These are phyloP conservation scores for Amphipyra tragopoginis DNA, from an alignment of 2,888 invertebrate genomes.

Conservation along the genomic window DNA sequence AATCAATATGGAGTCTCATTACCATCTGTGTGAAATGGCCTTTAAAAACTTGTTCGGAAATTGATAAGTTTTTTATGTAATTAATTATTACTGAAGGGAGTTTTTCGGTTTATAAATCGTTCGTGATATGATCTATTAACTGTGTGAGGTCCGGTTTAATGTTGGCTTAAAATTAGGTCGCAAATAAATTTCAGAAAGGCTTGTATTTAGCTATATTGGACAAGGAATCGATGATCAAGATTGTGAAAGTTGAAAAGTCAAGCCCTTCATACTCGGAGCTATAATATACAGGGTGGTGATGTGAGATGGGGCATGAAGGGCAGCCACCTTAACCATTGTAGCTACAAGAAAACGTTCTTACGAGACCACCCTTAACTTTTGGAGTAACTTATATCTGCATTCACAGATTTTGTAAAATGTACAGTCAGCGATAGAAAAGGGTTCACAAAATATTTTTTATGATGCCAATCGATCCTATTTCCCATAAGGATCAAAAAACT, in stretches of 20 bases:
- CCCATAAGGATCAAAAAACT: too few relatives aligned
- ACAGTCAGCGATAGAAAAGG: too few relatives aligned
- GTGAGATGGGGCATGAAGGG: too few relatives aligned
- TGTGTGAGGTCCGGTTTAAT: constrained; percentile 8
- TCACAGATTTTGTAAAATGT: too few relatives aligned
- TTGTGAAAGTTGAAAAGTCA: constrained; percentile 1
- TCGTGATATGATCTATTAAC: constrained; percentile 9
- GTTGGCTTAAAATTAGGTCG: not conserved
- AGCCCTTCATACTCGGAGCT: too few relatives aligned
- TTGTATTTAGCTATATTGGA: constrained; percentile 2
- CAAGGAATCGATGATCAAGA: not conserved
- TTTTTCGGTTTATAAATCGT: not conserved
- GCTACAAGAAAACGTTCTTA: too few relatives aligned
- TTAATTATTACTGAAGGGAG: constrained; percentile 3
- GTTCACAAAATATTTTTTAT: too few relatives aligned
- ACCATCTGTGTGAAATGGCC: constrained; percentile 5
- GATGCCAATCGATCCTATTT: too few relatives aligned
- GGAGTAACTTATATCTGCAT: too few relatives aligned
- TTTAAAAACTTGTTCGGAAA: constrained; percentile 25
- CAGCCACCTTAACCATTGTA: too few relatives aligned
- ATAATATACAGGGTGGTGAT: too few relatives aligned
- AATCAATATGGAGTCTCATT: constrained; percentile 43
- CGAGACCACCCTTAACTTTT: too few relatives aligned
- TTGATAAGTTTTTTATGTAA: constrained; percentile 2
- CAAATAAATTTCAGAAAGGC: constrained; percentile 1